Evolutionary conservation across 2,113 vertebrate genomes (phyloP).

Genomic region (Cololabis saira): DNA sequence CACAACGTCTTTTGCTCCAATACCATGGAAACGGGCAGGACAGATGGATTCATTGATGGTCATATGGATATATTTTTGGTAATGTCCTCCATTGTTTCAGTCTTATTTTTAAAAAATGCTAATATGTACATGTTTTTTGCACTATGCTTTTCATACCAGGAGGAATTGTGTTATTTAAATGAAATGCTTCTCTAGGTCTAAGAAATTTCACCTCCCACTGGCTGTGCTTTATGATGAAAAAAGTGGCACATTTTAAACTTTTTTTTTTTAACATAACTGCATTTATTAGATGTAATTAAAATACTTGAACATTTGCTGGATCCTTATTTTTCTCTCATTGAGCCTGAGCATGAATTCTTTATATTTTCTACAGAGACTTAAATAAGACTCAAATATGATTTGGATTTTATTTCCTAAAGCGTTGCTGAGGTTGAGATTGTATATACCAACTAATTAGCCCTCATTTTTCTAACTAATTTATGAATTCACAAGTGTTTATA

Average conservation of each 20-base stretch:
- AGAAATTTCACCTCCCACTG: slow-evolving; percentile 21
- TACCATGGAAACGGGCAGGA: slow-evolving; percentile 7
- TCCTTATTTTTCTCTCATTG: not conserved
- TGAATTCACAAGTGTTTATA: no score
- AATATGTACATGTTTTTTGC: slow-evolving; percentile 58
- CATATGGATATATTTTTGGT: not conserved
- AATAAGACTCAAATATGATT: not conserved
- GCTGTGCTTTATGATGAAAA: slow-evolving; percentile 45
- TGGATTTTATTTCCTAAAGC: not conserved
- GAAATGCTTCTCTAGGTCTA: slow-evolving; percentile 23
- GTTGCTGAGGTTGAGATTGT: not conserved
- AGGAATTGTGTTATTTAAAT: slow-evolving; percentile 71
- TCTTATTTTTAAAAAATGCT: slow-evolving; percentile 38
- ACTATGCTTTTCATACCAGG: slow-evolving; percentile 66
- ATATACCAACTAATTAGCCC: not conserved
- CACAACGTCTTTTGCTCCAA: not conserved
- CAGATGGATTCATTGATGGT: not conserved
- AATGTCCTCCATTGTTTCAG: slow-evolving; percentile 4
- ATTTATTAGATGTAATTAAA: slow-evolving; percentile 70
- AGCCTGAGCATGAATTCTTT: not conserved
- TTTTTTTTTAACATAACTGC: slow-evolving; percentile 69
- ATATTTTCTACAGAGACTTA: no score
- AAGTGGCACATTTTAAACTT: slow-evolving; percentile 49
- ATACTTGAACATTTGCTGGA: slow-evolving; percentile 28
- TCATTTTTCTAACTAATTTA: no score